Evolutionary conservation across 2,113 vertebrate species (phyloP), one percentile per base, ranked within the genome.

Genomic region (Hiodon alosoides): DNA sequence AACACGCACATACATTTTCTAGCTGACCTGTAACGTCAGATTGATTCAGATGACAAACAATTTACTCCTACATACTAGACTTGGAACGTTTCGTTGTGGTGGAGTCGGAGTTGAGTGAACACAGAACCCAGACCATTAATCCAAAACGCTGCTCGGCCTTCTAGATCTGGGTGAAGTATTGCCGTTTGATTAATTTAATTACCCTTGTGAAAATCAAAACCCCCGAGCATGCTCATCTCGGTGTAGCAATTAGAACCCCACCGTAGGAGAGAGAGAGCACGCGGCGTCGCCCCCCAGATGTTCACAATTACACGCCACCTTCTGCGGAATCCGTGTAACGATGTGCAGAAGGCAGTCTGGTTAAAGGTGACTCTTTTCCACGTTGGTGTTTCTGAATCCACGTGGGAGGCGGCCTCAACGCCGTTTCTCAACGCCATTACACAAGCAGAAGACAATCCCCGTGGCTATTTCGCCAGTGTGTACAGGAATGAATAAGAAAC

Each of bases 251-350:
- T 31, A 67, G 51, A 67, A 67, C 51, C 66, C 14, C 13, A 50
- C 52, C 16, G 31, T n/a, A 51, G 66, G 48, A 50, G 47, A 52
- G 47, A 52, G 50, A 51, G 7, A 50, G 66, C n/a, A 3, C 58
- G 52, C 16, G 48, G 53, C 17, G 58, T 31, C 10, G 48, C 9
- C 46, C 4, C 50, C 46, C 74, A 76, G 74, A 76, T 71, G 75
- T 66, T 58, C 48, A 65, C 69, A 57, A 65, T 76, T 76, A 66
- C 51, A 62, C 50, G 69, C 60, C 68, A 71, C 69, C 75, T 76
- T 31, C 31, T 55, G n/a, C n/a, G 53, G 68, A 65, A 76, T 76
- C 57, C 58, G 11, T 62, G 59, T 76, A 60, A 46, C 75, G 48
- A 46, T 47, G 10, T 9, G 53, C 8, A 48, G 4, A 60, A 50